Evolutionary conservation across 2,888 invertebrate genomes (phyloP).

Genomic region (Macrosiphum euphorbiae): DNA sequence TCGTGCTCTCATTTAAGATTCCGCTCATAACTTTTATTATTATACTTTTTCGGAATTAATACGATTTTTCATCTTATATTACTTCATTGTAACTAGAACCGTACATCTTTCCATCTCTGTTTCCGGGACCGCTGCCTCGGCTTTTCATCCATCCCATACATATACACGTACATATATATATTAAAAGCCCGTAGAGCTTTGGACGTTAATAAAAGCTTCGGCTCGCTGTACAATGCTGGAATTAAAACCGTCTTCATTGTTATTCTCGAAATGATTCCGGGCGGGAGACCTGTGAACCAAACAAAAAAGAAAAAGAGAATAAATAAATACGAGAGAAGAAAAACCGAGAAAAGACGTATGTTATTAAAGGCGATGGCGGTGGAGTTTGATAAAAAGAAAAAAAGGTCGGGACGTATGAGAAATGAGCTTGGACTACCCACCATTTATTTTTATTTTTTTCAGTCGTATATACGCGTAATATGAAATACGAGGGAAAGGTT

Average conservation of each 20-base stretch:
- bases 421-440: constrained; percentile 55
- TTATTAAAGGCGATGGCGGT: constrained; percentile 58
- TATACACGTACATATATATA: constrained; percentile 19
- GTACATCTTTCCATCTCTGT: constrained; percentile 64
- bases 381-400: constrained; percentile 62
- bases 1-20: constrained; percentile 64
- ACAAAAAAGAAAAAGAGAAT: constrained; percentile 60
- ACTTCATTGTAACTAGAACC: constrained; percentile 64
- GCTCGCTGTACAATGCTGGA: constrained; percentile 58
- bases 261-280: constrained; percentile 64
- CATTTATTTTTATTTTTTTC: constrained; percentile 62
- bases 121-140: constrained; percentile 58
- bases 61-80: constrained; percentile 65
- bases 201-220: constrained; percentile 64
- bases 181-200: constrained; percentile 60
- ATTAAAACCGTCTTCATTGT: constrained; percentile 64
- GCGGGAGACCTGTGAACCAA: constrained; percentile 62
- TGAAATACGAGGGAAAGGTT: constrained; percentile 62
- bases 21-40: constrained; percentile 65
- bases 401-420: constrained; percentile 64
- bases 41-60: constrained; percentile 65
- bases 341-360: constrained; percentile 59
- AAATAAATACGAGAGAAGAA: constrained; percentile 63
- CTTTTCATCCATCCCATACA: constrained; percentile 50
- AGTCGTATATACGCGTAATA: constrained; percentile 44